These are phyloP conservation scores for Festucalex cinctus DNA, from an alignment of 2,113 vertebrate species.

Conservation along the genomic window DNA sequence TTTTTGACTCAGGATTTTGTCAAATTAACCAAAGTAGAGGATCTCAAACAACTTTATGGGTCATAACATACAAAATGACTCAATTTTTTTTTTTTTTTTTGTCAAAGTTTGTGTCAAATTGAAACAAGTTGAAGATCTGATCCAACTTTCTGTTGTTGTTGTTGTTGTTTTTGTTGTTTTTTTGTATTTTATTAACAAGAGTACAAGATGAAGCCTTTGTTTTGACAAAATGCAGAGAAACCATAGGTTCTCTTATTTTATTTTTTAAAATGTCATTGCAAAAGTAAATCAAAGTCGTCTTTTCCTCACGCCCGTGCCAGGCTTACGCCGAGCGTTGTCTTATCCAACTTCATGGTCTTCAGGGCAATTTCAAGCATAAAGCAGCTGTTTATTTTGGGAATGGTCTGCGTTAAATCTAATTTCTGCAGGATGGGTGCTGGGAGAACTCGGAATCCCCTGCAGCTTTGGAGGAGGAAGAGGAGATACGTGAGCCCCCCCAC, in stretches of 20 bases:
- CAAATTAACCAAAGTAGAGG: too few relatives aligned
- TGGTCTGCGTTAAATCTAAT: conserved; percentile 73
- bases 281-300: background rate
- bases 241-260: background rate
- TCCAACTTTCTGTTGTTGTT: too few relatives aligned
- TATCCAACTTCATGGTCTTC: conserved; percentile 33
- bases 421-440: conserved; percentile 68
- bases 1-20: too few relatives aligned
- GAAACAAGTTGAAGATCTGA: too few relatives aligned
- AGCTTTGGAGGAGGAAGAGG: conserved; percentile 69
- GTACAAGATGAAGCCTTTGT: too few relatives aligned
- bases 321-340: conserved; percentile 16
- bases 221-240: background rate
- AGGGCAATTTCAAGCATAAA: conserved; percentile 56
- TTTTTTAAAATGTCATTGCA: background rate
- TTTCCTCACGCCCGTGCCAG: background rate
- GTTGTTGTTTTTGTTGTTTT: too few relatives aligned
- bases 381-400: conserved; percentile 71
- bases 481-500: conserved; percentile 75
- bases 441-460: conserved; percentile 67
- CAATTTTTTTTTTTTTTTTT: too few relatives aligned
- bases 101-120: too few relatives aligned
- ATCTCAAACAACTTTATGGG: too few relatives aligned
- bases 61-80: too few relatives aligned
- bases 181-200: too few relatives aligned